A percentile compares a stretch with the other conserved stretches of the same genome.
These are phyloP conservation scores for Pampus argenteus DNA, from an alignment of 2,797 vertebrate species.

Conservation along the genomic window DNA sequence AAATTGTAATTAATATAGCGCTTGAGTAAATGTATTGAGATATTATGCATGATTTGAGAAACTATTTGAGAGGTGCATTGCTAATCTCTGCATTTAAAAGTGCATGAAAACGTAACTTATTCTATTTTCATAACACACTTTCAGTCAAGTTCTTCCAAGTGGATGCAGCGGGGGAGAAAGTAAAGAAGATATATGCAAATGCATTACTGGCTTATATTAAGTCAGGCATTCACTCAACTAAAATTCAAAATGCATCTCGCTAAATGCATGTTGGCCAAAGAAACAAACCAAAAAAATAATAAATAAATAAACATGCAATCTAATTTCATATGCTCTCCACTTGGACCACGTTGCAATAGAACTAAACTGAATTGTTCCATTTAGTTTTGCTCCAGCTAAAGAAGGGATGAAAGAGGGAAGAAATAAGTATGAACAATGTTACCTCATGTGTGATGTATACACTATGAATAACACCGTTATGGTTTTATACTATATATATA, in stretches of 20 bases:
- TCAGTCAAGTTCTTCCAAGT: not conserved
- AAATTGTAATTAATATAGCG: too few relatives aligned
- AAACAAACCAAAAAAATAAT: too few relatives aligned
- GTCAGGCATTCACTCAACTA: not conserved
- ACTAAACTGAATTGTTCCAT: not conserved
- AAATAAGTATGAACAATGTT: not conserved
- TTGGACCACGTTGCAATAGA: slow-evolving; percentile 1
- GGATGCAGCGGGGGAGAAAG: not conserved
- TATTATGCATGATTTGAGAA: too few relatives aligned
- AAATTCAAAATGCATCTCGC: slow-evolving; percentile 1
- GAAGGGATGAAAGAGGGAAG: too few relatives aligned
- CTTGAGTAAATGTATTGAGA: too few relatives aligned
- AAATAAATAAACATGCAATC: too few relatives aligned
- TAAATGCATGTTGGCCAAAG: not conserved
- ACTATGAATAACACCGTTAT: not conserved
- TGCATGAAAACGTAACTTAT: not conserved
- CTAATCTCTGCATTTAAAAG: not conserved
- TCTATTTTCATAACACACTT: not conserved
- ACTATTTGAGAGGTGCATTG: not conserved
- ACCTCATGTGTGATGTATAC: not conserved
- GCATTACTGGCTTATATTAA: not conserved
- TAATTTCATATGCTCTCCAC: slow-evolving; percentile 1
- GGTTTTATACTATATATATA: not conserved
- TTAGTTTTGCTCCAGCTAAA: not conserved
- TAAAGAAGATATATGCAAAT: slow-evolving; percentile 2